Conservation (phyloP, 1,140 invertebrate genomes). For the Idris sp. region DNA sequence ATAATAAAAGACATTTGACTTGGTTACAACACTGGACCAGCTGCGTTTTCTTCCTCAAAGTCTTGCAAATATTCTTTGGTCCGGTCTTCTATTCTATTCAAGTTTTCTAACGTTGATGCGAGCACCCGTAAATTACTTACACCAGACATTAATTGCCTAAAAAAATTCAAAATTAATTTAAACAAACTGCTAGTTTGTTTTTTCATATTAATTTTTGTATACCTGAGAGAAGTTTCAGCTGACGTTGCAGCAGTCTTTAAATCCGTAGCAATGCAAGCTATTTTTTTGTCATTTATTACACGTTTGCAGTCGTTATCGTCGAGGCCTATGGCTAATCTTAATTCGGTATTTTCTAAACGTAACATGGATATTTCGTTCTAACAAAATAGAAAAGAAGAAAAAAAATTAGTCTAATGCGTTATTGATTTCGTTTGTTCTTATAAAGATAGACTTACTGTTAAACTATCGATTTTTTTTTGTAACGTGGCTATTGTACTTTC, state of each 20-base stretch:
- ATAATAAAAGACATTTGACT: conserved; percentile 29
- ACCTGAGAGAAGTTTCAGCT: conserved; percentile 83
- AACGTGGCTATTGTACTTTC: conserved; percentile 79
- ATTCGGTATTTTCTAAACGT: conserved; percentile 73
- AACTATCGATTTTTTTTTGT: conserved; percentile 80
- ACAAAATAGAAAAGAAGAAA: conserved; percentile 34
- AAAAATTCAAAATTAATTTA: too few species aligned
- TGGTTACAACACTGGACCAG: conserved; percentile 74
- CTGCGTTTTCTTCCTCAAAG: conserved; percentile 77
- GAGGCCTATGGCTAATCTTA: conserved; percentile 67
- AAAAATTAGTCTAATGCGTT: too few species aligned
- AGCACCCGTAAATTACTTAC: conserved; percentile 83
- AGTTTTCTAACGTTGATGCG: conserved; percentile 80
- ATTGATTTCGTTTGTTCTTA: conserved; percentile 1
- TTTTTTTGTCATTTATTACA: conserved; percentile 64
- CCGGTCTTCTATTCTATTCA: conserved; percentile 80
- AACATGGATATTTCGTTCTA: conserved; percentile 77
- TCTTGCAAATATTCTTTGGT: conserved; percentile 78
- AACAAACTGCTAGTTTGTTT: too few species aligned
- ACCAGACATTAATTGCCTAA: conserved; percentile 82
- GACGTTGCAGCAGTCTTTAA: conserved; percentile 81
- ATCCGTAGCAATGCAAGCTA: conserved; percentile 78
- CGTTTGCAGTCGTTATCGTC: conserved; percentile 65
- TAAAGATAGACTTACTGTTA: conserved; percentile 76
- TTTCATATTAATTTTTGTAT: too few species aligned